These are phyloP conservation scores for Erethizon dorsatum DNA, from an alignment of 2,797 vertebrate species.

Conservation along the genomic window DNA sequence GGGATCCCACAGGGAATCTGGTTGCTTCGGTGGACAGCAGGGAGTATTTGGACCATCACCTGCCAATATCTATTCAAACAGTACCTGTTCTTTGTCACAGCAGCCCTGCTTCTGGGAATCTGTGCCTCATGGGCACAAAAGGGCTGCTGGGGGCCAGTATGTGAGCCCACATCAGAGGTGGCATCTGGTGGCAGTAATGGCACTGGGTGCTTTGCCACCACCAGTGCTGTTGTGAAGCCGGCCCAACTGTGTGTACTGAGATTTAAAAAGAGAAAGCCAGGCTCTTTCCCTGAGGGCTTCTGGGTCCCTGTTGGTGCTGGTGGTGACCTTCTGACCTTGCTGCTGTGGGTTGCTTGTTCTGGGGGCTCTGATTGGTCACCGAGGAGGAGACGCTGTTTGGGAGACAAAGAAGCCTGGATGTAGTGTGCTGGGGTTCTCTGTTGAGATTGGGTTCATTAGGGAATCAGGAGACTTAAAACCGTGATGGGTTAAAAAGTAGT, in stretches of 20 bases:
- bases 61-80: background rate
- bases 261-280: background rate
- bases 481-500: background rate
- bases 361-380: background rate
- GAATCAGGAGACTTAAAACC: background rate
- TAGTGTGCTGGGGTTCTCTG: background rate
- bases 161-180: background rate
- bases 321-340: background rate
- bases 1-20: background rate
- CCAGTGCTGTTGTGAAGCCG: background rate
- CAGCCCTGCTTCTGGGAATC: background rate
- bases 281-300: background rate
- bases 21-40: background rate
- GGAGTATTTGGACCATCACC: background rate
- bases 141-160: background rate
- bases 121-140: background rate
- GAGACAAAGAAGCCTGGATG: background rate
- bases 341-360: background rate
- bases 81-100: background rate
- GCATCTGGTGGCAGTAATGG: too few relatives aligned
- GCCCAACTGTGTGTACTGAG: background rate
- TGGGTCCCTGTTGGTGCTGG: background rate
- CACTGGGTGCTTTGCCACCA: background rate
- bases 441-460: background rate
- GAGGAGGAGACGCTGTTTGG: background rate